A percentile compares a stretch with the other conserved stretches of the same genome.
Conservation (phyloP, 2,888 invertebrate genomes). For the Acleris laterana region DNA sequence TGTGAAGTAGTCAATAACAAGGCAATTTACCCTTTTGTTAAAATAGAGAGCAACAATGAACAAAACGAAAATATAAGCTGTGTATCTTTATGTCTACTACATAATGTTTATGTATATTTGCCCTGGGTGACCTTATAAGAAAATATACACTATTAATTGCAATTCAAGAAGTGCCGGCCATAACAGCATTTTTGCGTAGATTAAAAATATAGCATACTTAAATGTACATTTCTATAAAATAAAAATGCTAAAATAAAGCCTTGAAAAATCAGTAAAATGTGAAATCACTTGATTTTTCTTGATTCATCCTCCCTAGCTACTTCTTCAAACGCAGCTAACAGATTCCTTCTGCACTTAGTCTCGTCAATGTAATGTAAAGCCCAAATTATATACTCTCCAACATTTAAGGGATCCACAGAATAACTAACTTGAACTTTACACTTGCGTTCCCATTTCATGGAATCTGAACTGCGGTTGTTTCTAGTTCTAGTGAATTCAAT, state of each 20-base stretch:
- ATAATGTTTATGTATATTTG: too few species aligned
- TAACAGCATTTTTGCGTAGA: conserved; percentile 11
- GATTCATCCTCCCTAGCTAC: conserved; percentile 57
- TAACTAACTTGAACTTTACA: conserved; percentile 87
- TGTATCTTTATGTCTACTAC: too few species aligned
- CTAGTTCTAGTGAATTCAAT: conserved; percentile 72
- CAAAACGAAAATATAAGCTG: too few species aligned
- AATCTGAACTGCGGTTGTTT: conserved; percentile 64
- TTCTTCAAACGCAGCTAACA: conserved; percentile 81
- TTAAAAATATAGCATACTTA: conserved; percentile 5
- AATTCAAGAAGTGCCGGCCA: conserved; percentile 26
- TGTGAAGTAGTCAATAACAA: too few species aligned
- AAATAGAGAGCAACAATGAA: too few species aligned
- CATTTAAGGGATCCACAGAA: conserved; percentile 77
- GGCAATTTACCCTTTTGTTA: too few species aligned
- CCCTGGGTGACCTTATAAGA: conserved; percentile 3
- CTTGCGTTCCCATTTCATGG: conserved; percentile 85
- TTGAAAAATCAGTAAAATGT: conserved; percentile 18
- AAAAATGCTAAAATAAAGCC: conserved; percentile 24
- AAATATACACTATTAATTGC: conserved; percentile 32
- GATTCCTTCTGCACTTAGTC: conserved; percentile 84
- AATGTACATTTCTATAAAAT: conserved; percentile 29
- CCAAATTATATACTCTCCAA: conserved; percentile 85
- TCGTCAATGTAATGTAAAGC: conserved; percentile 85
- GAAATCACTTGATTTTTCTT: conserved; percentile 45